Conservation (phyloP, 2,888 invertebrate genomes). For the Dione juno region DNA sequence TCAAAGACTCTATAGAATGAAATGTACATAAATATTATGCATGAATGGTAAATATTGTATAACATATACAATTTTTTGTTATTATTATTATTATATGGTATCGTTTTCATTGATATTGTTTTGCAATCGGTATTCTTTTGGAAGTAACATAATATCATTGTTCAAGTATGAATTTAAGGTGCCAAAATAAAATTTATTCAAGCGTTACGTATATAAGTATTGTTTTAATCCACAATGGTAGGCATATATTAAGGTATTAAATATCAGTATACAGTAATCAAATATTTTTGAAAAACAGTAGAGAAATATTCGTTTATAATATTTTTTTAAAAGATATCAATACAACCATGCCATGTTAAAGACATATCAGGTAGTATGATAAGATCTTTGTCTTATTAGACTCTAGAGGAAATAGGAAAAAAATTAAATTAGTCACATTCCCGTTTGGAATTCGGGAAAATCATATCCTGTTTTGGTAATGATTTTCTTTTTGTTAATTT, state of each 20-base stretch:
- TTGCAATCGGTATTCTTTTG: conserved; percentile 15
- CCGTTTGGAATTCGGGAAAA: too few relatives aligned
- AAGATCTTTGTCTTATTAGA: too few relatives aligned
- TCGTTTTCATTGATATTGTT: conserved; percentile 15
- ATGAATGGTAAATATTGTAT: background rate
- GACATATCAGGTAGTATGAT: too few relatives aligned
- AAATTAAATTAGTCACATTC: too few relatives aligned
- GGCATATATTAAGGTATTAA: conserved; percentile 2
- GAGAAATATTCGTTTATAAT: background rate
- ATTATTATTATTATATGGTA: background rate
- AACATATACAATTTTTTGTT: background rate
- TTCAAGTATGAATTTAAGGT: conserved; percentile 24
- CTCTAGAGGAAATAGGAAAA: too few relatives aligned
- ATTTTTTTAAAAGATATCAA: background rate
- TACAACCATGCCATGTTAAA: too few relatives aligned
- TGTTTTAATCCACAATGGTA: background rate
- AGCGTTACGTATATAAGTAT: conserved; percentile 22
- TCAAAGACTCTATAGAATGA: background rate
- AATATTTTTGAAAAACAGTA: background rate
- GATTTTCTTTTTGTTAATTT: too few relatives aligned
- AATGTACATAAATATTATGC: background rate
- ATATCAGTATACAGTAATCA: conserved; percentile 10
- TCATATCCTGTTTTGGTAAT: too few relatives aligned
- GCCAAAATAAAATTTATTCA: conserved; percentile 21
- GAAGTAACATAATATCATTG: conserved; percentile 30